These are phyloP conservation scores for Drosophila picticornis DNA, from an alignment of 2,888 invertebrate species.

Conservation along the genomic window DNA sequence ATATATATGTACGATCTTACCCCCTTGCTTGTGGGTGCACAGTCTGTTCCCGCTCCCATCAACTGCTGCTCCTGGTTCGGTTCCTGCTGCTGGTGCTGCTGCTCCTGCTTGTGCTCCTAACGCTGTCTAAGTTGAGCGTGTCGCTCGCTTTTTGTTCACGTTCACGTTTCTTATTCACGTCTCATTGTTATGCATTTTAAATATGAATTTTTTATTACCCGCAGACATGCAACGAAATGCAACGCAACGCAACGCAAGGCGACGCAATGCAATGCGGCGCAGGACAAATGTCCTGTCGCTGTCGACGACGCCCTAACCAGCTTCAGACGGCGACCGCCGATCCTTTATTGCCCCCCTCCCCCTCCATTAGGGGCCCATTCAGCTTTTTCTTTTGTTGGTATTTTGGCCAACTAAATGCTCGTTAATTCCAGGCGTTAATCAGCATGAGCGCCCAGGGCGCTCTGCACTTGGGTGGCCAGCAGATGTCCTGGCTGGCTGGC, in stretches of 20 bases:
- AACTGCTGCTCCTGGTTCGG: background rate
- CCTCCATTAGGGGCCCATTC: constrained; percentile 15
- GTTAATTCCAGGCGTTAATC: constrained; percentile 75
- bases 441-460: constrained; percentile 54
- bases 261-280: background rate
- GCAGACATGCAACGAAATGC: constrained; percentile 61
- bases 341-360: constrained; percentile 4
- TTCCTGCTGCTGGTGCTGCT: background rate
- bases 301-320: constrained; percentile 23
- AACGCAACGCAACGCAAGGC: background rate
- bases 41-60: background rate
- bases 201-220: constrained; percentile 72
- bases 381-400: constrained; percentile 23
- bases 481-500: constrained; percentile 21
- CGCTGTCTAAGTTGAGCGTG: constrained; percentile 50
- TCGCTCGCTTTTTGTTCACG: constrained; percentile 50
- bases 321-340: constrained; percentile 14
- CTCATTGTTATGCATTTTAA: constrained; percentile 79
- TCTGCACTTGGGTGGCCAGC: constrained; percentile 48
- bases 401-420: constrained; percentile 65
- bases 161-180: constrained; percentile 25
- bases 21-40: constrained; percentile 32
- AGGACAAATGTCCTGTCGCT: constrained; percentile 23
- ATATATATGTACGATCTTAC: background rate
- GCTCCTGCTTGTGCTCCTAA: constrained; percentile 1